These are phyloP conservation scores for Eulemur coronatus DNA, from an alignment of 2,797 vertebrate genomes.

Conservation along the genomic window DNA sequence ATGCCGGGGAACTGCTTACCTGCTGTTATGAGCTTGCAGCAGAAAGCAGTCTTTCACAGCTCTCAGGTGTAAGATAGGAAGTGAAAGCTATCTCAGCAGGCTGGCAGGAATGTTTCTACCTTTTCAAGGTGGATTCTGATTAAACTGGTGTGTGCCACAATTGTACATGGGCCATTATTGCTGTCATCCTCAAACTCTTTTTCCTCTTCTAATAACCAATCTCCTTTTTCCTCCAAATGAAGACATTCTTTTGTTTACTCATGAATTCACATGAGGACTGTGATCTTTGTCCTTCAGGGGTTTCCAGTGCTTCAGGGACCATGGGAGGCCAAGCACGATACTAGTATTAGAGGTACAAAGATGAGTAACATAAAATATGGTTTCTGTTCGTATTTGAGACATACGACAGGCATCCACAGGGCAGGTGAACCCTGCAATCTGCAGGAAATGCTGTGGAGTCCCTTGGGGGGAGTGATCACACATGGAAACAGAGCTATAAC, in stretches of 20 bases:
- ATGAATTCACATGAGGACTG: not conserved
- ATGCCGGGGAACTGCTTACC: no score
- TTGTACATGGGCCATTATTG: not conserved
- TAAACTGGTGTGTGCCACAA: not conserved
- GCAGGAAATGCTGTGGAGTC: not conserved
- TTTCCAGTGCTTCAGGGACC: not conserved
- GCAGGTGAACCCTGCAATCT: not conserved
- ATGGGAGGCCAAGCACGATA: rapidly evolving
- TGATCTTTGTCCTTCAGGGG: not conserved
- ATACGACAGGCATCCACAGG: not conserved
- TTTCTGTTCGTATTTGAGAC: not conserved
- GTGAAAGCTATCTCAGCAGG: not conserved
- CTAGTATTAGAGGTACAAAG: not conserved
- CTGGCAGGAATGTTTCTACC: rapidly evolving
- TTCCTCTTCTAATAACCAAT: not conserved
- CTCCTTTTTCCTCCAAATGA: not conserved
- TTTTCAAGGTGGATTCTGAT: not conserved
- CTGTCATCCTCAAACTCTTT: not conserved
- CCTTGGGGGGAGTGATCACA: rapidly evolving
- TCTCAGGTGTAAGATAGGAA: not conserved
- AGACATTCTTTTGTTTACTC: not conserved
- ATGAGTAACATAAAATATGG: not conserved
- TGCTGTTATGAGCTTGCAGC: not conserved
- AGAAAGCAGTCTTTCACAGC: not conserved
- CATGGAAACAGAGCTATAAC: not conserved